Base-by-base conservation (phyloP, 2,888 invertebrate genomes). In the Chironomus riparius region DNA sequence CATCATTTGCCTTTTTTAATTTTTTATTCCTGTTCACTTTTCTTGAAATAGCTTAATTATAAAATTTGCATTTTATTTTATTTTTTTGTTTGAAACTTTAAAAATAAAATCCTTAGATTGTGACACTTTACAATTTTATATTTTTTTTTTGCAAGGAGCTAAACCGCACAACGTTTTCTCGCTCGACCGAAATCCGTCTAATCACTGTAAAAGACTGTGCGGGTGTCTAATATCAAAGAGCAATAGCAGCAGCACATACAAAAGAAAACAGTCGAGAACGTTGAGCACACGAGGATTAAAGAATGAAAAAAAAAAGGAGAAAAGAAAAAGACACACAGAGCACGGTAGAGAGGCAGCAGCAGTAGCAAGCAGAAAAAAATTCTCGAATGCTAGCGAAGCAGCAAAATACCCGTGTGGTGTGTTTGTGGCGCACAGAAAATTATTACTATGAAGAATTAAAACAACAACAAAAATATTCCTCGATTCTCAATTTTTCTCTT, bases 141-240 rank as follows among this genome's bases (percentile, higher is more conserved):
- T n/a, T n/a, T 56, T 56, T 5, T 15, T 56, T 56, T 56, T 56
- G n/a, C 18, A 18, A 56, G 15, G n/a, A 56, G 56, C 56, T 56
- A 56, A 65, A 65, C 65, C 65, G 22, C 65, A 65, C 56, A 21
- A 18, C 65, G 65, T 65, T 65, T 65, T 65, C 65, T 65, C 65
- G 65, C 65, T 65, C 65, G 65, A 65, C 65, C 24, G 65, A 65
- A 65, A 65, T 65, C 65, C 65, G 13, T 65, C 65, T 65, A 65
- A 65, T 65, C 65, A 65, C 65, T 24, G 65, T 65, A 21, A 65
- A 21, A 18, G 65, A 22, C 21, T 65, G 65, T 65, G 65, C 65
- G 65, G 65, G 65, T 65, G 65, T 65, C 65, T 65, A 65, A 65
- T 65, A 65, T 22, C 65, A 65, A 65, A 24, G 65, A 24, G 65